Conservation (phyloP, 2,888 invertebrate species). For the Mimumesa dahlbomi region DNA sequence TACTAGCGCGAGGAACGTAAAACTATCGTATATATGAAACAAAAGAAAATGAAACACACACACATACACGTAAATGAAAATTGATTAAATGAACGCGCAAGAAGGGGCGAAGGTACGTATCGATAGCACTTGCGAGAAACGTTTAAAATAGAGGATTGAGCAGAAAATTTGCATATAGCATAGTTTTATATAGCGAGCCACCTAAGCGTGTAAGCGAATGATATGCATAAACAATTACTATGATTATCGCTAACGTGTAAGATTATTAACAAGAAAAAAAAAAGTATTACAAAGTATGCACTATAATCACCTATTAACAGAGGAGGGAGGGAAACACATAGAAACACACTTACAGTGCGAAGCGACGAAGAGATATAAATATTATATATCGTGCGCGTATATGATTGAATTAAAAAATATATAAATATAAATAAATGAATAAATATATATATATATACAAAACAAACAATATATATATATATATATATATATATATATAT, state of each 20-base stretch:
- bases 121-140: constrained; percentile 30
- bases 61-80: neutral
- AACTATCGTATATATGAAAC: constrained; percentile 18
- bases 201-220: constrained; percentile 72
- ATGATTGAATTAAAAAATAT: constrained; percentile 56
- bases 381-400: constrained; percentile 62
- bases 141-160: constrained; percentile 43
- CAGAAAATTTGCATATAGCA: constrained; percentile 71
- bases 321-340: constrained; percentile 7
- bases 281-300: constrained; percentile 53
- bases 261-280: constrained; percentile 59
- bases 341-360: constrained; percentile 20
- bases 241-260: constrained; percentile 64
- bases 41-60: neutral
- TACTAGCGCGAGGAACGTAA: constrained; percentile 42
- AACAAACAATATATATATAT: constrained; percentile 17
- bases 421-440: no score
- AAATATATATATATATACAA: no score
- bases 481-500: constrained; percentile 3
- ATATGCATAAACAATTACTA: constrained; percentile 71
- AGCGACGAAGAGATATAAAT: constrained; percentile 54
- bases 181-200: constrained; percentile 78
- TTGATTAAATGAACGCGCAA: constrained; percentile 1
- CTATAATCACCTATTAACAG: constrained; percentile 47
- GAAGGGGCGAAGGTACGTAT: constrained; percentile 20